These are phyloP conservation scores for Microcebus tavaratra DNA, from an alignment of 2,113 vertebrate species.

Conservation along the genomic window DNA sequence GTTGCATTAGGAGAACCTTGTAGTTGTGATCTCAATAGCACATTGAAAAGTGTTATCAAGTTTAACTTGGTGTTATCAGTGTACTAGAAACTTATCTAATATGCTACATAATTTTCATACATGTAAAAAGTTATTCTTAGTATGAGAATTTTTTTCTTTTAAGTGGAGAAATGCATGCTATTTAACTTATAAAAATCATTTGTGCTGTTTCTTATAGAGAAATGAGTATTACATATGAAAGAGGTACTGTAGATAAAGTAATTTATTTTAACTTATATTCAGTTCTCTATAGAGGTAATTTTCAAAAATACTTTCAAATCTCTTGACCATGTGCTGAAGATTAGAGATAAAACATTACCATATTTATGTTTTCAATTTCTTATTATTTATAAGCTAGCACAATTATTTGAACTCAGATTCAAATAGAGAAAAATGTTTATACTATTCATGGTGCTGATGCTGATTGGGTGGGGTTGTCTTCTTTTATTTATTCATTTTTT, in stretches of 20 bases:
- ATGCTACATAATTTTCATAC: not conserved
- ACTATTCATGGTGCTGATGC: not conserved
- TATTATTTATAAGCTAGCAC: not conserved
- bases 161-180: not conserved
- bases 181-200: not conserved
- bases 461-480: not conserved
- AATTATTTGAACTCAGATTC: constrained; percentile 17
- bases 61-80: not conserved
- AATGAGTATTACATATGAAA: not conserved
- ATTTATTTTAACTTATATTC: not conserved
- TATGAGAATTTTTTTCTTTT: not conserved
- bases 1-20: not conserved
- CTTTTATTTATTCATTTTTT: too few species aligned
- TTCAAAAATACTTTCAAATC: constrained; percentile 17
- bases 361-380: constrained; percentile 17
- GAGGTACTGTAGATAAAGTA: not conserved
- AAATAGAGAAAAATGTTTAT: not conserved
- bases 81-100: not conserved
- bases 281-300: not conserved
- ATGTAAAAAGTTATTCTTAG: not conserved
- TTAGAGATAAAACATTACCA: not conserved
- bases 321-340: not conserved
- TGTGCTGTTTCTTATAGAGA: not conserved
- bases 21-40: not conserved
- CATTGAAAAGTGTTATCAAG: constrained; percentile 14